Evolutionary conservation across 2,113 vertebrate genomes (phyloP), one percentile per base, ranked within the genome.

Genomic region (Camelus bactrianus): DNA sequence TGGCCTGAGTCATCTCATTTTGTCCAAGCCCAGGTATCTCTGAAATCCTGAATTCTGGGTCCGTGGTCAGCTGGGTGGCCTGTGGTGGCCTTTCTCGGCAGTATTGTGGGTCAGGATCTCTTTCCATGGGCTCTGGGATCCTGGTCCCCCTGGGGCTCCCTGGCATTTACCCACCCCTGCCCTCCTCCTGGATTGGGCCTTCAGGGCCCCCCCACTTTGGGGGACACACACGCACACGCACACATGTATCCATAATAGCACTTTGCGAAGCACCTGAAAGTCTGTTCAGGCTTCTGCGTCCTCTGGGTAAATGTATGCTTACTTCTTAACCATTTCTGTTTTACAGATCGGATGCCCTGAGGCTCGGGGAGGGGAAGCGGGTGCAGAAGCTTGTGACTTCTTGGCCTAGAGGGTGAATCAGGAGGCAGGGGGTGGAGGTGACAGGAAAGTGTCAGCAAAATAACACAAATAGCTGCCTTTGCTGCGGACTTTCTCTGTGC

Each of bases 1-100:
- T 28, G 32, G 15, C 28, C 0, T 0, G 0, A 1, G 42, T n/a
- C 0, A 2, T 2, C 52, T 69, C 14, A 4, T 46, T 87, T 89
- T 22, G 13, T 38, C 56, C n/a, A 7, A 1, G n/a, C 12, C 32
- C 0, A 0, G 11, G 3, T 3, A 2, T 10, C 26, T 67, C 65
- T 94, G 58, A 64, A 30, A 17, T n/a, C 58, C 58, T 81, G 52
- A 48, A 48, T 22, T 28, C 79, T 16, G 3, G 30, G 20, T 62
- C 19, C 12, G 11, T 8, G 14, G 76, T 32, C 70, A 35, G 20
- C 83, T 38, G 30, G 54, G 62, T 54, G 60, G 12, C 42, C 12
- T 2, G 3, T 42, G 42, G 42, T 5, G 42, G 6, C 38, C 46
- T 10, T 88, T 32, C 32, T 64, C 0, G 15, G 8, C 32, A 69